Evolutionary conservation across 2,888 invertebrate genomes (phyloP), one percentile per base, ranked within the genome.

Genomic region (Anoncus sp.): DNA sequence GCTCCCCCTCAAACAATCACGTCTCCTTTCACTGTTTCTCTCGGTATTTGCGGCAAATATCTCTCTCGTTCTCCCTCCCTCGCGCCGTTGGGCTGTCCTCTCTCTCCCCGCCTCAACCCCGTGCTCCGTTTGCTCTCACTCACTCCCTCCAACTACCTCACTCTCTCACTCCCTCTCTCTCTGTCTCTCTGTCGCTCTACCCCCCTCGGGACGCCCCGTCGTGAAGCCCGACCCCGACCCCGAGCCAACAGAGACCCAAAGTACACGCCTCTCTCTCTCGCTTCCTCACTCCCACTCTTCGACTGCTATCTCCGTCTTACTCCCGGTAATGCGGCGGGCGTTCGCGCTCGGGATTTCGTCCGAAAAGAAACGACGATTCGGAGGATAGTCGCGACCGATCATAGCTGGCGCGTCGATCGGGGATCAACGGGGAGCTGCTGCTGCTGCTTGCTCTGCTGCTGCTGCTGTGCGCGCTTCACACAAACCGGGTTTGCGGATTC

Each of bases 361-460:
- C 88, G 89, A 90, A 90, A 90, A 90, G 90, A 91, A 90, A 90
- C 90, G 89, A 88, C 89, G 90, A 89, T 90, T 90, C 89, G 86
- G 88, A 88, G 90, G 90, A 90, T 90, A 90, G 90, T 90, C 90
- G 90, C 89, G 89, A 89, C 89, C 90, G 90, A 90, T 90, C 90
- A 90, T 90, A 90, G 91, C 90, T 90, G 89, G 90, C 90, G 89
- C 88, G 89, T 86, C 89, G 90, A 90, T 90, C 90, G 90, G 78
- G 78, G 89, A 88, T 89, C 88, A 85, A 87, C 80, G 84, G 81
- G 82, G 77, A 82, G 79, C 82, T 79, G 77, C 53, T 57, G 75
- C 81, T 78, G 72, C 57, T 60, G n/a, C n/a, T n/a, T 57, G 75
- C 81, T 78, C n/a, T n/a, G n/a, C n/a, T n/a, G 69, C 80, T 70